Evolutionary conservation across 2,113 vertebrate genomes (phyloP), one percentile per base, ranked within the genome.

Genomic region (Tenebrosternarchus preto): DNA sequence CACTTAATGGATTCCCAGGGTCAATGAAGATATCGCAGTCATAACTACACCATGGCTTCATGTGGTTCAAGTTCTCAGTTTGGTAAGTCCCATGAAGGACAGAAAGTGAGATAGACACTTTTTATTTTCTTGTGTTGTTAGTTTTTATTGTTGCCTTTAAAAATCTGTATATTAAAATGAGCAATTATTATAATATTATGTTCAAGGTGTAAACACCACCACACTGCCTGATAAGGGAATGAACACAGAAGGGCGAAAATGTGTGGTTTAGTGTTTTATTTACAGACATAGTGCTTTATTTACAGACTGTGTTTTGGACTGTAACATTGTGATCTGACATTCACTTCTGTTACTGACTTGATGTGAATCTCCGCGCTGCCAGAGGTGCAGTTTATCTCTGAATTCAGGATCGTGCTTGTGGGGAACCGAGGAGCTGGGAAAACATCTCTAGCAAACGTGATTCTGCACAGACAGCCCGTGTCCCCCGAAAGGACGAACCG

Each of bases 361-460:
- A 68, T 27, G 19, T 55, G 25, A 20, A 17, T 8, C 61, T 85
- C 20, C 55, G 53, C n/a, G 80, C 53, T 56, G 27, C 39, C 72
- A 86, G 82, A 82, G 57, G 20, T 59, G 50, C 82, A 60, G 53
- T 72, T 75, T 36, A 61, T 83, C 31, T 79, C 73, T 17, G 85
- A 86, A 39, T 79, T 83, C 36, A 83, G 82, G 39, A 76, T 86
- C 43, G 76, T 86, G 27, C 63, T 86, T 60, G 25, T 86, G 69
- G 85, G 85, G 24, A 83, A 82, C 82, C 78, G 74, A 83, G 73
- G 67, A 81, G 76, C 82, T 50, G 85, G 85, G 50, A 86, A 86
- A 79, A 77, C 82, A 2, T 86, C 68, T 29, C 46, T 86, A 57
- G 76, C 71, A 19, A 83, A 83, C 73, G 67, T 57, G 25, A 80